A percentile compares a stretch with the other conserved stretches of the same genome.
Conservation (phyloP, 1,140 invertebrate genomes). For the Ruditapes philippinarum region DNA sequence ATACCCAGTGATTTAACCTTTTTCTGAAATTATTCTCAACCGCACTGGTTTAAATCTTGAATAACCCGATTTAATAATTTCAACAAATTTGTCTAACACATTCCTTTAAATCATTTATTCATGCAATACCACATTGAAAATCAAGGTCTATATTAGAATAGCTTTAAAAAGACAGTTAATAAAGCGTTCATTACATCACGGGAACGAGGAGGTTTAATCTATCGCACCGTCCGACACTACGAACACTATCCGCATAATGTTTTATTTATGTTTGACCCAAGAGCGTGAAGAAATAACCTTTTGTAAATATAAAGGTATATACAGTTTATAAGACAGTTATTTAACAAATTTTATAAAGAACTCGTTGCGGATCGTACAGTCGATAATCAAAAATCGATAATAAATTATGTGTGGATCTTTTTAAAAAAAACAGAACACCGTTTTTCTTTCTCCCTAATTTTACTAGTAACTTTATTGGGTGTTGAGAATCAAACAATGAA, state of each 20-base stretch:
- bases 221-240: not conserved
- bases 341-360: not conserved
- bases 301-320: slow-evolving; percentile 3
- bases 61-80: no score
- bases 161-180: not conserved
- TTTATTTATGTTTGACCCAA: slow-evolving; percentile 7
- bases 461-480: no score
- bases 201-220: not conserved
- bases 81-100: no score
- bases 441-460: no score
- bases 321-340: slow-evolving; percentile 4
- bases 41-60: no score
- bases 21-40: no score
- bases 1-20: no score
- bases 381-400: slow-evolving; percentile 24
- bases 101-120: no score
- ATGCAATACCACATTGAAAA: not conserved
- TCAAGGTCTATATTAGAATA: not conserved
- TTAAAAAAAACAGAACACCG: not conserved
- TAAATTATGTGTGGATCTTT: not conserved
- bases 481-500: no score
- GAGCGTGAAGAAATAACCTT: slow-evolving; percentile 10
- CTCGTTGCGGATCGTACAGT: not conserved
- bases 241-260: not conserved
- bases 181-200: not conserved